A percentile compares a stretch with the other conserved stretches of the same genome.
Evolutionary conservation across 2,113 vertebrate genomes (phyloP).

Genomic region (Columba livia): DNA sequence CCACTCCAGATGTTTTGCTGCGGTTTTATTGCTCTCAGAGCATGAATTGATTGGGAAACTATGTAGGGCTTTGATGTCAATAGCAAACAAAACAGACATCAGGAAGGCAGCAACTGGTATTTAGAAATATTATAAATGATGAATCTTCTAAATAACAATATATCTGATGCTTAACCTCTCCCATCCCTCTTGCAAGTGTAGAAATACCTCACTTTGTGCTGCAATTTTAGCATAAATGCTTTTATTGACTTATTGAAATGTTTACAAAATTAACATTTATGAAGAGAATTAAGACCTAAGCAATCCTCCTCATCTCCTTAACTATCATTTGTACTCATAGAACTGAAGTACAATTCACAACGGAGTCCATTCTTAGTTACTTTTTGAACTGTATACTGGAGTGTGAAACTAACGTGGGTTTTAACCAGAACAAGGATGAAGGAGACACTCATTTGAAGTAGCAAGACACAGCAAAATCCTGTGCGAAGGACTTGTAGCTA

Average conservation of each 20-base stretch:
- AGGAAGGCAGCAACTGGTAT: not conserved
- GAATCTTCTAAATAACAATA: not conserved
- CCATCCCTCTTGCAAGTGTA: not conserved
- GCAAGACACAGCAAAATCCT: not conserved
- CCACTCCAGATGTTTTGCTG: not conserved
- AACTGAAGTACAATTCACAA: not conserved
- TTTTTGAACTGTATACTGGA: not conserved
- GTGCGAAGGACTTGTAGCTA: not conserved
- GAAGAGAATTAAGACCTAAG: not conserved
- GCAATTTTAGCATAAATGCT: not conserved
- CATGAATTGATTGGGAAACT: not conserved
- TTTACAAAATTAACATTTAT: not conserved
- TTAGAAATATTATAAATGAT: not conserved
- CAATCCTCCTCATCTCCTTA: not conserved
- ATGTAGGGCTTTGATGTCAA: not conserved
- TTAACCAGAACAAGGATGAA: not conserved
- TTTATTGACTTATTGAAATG: not conserved
- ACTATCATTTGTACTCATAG: not conserved
- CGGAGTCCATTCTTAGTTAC: accelerated
- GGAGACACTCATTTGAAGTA: not conserved
- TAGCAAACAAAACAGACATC: not conserved
- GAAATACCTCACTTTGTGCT: not conserved
- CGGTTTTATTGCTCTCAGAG: not conserved
- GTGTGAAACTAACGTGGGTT: not conserved
- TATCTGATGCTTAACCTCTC: not conserved